These are phyloP conservation scores for Diarsia dahlii DNA, from an alignment of 2,888 invertebrate genomes.

Conservation along the genomic window DNA sequence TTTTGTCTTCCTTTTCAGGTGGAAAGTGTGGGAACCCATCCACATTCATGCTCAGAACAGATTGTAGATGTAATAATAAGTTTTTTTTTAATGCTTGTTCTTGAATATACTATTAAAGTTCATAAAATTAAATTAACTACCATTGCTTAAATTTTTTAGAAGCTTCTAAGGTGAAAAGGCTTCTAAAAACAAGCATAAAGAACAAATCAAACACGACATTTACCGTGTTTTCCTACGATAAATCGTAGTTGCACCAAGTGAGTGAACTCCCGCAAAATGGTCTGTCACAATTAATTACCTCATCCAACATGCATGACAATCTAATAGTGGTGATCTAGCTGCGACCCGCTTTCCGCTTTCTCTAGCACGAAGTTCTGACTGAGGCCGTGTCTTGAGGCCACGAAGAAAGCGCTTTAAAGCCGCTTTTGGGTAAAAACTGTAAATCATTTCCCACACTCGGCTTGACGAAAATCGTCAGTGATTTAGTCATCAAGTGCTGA, in stretches of 20 bases:
- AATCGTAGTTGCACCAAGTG: conserved; percentile 37
- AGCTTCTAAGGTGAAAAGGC: not conserved
- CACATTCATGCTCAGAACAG: too few species aligned
- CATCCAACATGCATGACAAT: conserved; percentile 89
- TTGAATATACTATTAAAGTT: not conserved
- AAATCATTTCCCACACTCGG: not conserved
- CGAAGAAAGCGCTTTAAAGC: conserved; percentile 58
- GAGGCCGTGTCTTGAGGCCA: conserved; percentile 72
- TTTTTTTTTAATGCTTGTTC: too few species aligned
- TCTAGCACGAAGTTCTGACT: conserved; percentile 87
- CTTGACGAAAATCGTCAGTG: not conserved
- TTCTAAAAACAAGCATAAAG: not conserved
- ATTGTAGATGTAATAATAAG: too few species aligned
- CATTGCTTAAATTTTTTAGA: not conserved
- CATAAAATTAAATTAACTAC: too few species aligned
- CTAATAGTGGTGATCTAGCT: conserved; percentile 88
- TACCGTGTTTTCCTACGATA: conserved; percentile 36
- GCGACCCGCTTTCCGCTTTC: conserved; percentile 89
- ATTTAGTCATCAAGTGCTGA: not conserved
- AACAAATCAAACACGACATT: conserved; percentile 14
- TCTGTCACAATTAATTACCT: conserved; percentile 88
- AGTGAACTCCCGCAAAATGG: conserved; percentile 76
- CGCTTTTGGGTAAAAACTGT: not conserved
- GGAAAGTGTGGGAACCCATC: too few species aligned
- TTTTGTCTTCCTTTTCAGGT: too few species aligned